Conservation (phyloP, 2,888 invertebrate species). For the Muscina levida region DNA sequence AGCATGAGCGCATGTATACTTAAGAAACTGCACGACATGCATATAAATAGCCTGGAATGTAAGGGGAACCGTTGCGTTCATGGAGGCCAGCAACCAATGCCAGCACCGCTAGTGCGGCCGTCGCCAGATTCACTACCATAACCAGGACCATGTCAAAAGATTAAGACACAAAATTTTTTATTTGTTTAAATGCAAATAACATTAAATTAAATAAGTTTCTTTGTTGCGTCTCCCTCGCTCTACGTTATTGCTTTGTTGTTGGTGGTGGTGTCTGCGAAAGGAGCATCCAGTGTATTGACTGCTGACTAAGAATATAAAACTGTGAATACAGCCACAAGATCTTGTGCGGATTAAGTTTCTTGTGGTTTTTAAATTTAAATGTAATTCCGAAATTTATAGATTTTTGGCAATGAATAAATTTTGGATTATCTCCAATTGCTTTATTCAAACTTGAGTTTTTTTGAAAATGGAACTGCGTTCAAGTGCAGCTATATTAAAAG, state of each 20-base stretch:
- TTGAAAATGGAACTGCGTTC: neutral
- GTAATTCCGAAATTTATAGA: conserved; percentile 62
- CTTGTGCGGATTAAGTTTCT: conserved; percentile 73
- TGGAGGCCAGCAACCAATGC: conserved; percentile 31
- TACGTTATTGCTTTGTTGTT: conserved; percentile 21
- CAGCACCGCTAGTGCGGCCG: conserved; percentile 32
- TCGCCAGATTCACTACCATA: conserved; percentile 22
- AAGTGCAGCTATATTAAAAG: no score
- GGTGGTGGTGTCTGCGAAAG: conserved; percentile 13
- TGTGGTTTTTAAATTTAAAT: conserved; percentile 72
- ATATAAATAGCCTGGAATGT: conserved; percentile 72
- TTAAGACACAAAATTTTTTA: conserved; percentile 80
- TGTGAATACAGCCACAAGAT: conserved; percentile 39
- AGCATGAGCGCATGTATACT: conserved; percentile 34
- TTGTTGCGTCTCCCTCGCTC: conserved; percentile 65
- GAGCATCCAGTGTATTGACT: conserved; percentile 44
- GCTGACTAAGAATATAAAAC: conserved; percentile 51
- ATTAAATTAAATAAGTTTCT: conserved; percentile 78
- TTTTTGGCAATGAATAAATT: conserved; percentile 44
- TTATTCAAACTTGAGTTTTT: conserved; percentile 16
- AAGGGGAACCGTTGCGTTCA: conserved; percentile 51
- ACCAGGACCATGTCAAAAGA: conserved; percentile 74
- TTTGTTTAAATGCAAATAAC: conserved; percentile 80
- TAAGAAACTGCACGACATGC: conserved; percentile 70
- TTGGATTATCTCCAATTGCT: conserved; percentile 29